These are phyloP conservation scores for Etheostoma cragini DNA, from an alignment of 2,113 vertebrate genomes.

Conservation along the genomic window DNA sequence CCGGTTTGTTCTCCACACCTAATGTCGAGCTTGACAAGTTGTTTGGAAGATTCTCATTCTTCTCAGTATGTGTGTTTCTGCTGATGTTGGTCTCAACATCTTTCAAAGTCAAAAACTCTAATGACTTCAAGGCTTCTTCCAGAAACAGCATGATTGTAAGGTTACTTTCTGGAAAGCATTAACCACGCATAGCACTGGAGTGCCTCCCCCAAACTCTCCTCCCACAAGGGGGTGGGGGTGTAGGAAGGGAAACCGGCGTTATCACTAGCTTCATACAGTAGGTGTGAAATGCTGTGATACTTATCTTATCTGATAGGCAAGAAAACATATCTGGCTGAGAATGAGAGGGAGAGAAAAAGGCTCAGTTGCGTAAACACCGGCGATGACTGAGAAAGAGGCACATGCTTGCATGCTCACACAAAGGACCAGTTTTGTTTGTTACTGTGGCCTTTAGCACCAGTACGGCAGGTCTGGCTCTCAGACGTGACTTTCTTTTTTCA, in stretches of 20 bases:
- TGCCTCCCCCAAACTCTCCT: background rate
- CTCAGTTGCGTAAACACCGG: conserved; percentile 75
- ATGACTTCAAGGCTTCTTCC: conserved; percentile 47
- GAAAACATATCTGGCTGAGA: conserved; percentile 68
- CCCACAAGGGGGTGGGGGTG: background rate
- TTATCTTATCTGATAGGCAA: conserved; percentile 81
- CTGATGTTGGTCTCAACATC: background rate
- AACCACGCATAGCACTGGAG: conserved; percentile 29
- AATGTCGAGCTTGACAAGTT: background rate
- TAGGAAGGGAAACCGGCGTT: conserved; percentile 50
- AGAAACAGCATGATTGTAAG: conserved; percentile 49
- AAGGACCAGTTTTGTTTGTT: conserved; percentile 63
- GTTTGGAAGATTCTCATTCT: background rate
- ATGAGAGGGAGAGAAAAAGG: conserved; percentile 52
- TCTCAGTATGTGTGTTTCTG: conserved; percentile 24
- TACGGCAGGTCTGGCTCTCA: conserved; percentile 48
- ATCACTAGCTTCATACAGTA: conserved; percentile 74
- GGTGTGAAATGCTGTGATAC: conserved; percentile 79
- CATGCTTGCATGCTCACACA: conserved; percentile 20
- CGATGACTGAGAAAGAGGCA: conserved; percentile 45
- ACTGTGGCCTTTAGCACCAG: conserved; percentile 57
- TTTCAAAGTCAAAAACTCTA: conserved; percentile 30
- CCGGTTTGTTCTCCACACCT: background rate
- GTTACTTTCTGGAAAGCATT: conserved; percentile 71
- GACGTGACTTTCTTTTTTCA: conserved; percentile 34